A percentile compares a stretch with the other conserved stretches of the same genome.
These are phyloP conservation scores for Paralichthys olivaceus DNA, from an alignment of 2,113 vertebrate species.

Conservation along the genomic window DNA sequence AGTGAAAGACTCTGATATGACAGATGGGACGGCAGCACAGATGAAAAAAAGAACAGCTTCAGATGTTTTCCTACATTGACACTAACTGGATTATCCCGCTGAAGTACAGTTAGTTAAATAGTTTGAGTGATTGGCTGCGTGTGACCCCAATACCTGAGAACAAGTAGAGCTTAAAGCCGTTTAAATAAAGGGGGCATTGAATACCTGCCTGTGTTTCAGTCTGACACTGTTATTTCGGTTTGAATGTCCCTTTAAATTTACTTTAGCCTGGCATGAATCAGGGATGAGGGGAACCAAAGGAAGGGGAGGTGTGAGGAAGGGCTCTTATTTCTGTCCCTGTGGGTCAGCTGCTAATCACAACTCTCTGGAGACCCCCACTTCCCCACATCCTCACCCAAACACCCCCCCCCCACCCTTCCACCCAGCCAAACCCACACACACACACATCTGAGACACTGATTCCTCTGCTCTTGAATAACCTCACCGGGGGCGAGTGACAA, in stretches of 20 bases:
- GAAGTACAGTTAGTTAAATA: background rate
- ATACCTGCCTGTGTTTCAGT: background rate
- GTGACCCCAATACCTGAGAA: background rate
- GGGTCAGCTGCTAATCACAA: conserved; percentile 99
- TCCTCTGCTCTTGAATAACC: conserved; percentile 98
- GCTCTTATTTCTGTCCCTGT: conserved; percentile 87
- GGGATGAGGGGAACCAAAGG: conserved; percentile 51
- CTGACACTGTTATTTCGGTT: background rate
- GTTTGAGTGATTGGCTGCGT: background rate
- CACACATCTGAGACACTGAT: conserved; percentile 80
- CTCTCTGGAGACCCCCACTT: conserved; percentile 86
- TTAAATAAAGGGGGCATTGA: background rate
- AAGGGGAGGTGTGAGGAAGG: conserved; percentile 70
- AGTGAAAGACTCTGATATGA: too few relatives aligned
- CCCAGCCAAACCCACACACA: conserved; percentile 18
- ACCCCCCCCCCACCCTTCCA: background rate
- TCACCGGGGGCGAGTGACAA: conserved; percentile 91
- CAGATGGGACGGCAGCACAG: too few relatives aligned
- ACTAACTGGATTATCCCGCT: background rate
- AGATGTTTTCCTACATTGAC: background rate
- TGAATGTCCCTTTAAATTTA: conserved; percentile 19
- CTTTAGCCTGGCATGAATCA: conserved; percentile 27
- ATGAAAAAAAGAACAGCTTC: too few relatives aligned
- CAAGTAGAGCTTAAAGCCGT: background rate
- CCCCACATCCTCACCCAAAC: conserved; percentile 27